phyloP scores from a whole-genome alignment of 2,888 invertebrate species.

The Machimus atricapillus region DNA sequence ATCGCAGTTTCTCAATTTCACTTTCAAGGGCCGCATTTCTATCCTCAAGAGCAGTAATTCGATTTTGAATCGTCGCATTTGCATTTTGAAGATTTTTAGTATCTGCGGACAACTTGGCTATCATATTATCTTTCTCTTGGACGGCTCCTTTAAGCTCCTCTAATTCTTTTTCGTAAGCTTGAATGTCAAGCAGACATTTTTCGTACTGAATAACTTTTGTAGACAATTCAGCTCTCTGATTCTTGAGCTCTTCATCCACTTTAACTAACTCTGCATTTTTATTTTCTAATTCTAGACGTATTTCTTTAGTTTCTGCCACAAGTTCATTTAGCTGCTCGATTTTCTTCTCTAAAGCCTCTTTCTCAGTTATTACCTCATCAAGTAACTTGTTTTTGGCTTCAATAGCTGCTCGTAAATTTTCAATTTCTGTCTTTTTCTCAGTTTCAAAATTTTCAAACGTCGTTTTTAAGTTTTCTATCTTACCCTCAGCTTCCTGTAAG shows the following conservation, averaged over 20 bases:
- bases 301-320: constrained; percentile 26
- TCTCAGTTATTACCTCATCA: constrained; percentile 62
- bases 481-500: constrained; percentile 63
- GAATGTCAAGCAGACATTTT: constrained; percentile 57
- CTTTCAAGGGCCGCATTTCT: constrained; percentile 64
- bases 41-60: constrained; percentile 60
- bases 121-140: constrained; percentile 67
- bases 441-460: constrained; percentile 43
- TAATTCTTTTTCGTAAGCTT: constrained; percentile 65
- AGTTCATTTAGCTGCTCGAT: constrained; percentile 60
- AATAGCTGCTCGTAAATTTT: constrained; percentile 64
- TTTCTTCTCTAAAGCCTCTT: constrained; percentile 63
- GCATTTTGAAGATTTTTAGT: constrained; percentile 66
- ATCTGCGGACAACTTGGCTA: constrained; percentile 68
- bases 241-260: constrained; percentile 52
- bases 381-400: constrained; percentile 63
- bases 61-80: constrained; percentile 64
- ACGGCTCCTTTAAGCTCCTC: constrained; percentile 66
- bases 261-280: constrained; percentile 58
- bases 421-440: constrained; percentile 63
- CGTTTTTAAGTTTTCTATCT: constrained; percentile 50
- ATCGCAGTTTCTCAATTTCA: constrained; percentile 56
- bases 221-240: constrained; percentile 54
- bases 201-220: constrained; percentile 61
- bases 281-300: constrained; percentile 39